phyloP scores from a whole-genome alignment of 1,140 invertebrate species.

The Ctenoplectra terminalis region DNA sequence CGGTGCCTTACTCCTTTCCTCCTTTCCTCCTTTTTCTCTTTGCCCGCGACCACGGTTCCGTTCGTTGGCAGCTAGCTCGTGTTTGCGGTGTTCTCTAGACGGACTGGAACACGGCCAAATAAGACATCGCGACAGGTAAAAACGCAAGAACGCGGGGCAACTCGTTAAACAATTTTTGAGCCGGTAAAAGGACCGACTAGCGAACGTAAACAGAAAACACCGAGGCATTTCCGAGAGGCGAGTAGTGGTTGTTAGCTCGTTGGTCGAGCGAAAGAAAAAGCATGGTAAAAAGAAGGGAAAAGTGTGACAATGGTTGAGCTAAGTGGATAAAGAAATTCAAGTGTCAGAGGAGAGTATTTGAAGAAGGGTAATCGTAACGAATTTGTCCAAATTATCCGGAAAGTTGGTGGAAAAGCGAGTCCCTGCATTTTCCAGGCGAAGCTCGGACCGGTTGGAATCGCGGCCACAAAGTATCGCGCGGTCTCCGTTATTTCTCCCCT shows the following conservation, averaged over 20 bases:
- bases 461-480: not conserved
- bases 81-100: not conserved
- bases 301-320: not conserved
- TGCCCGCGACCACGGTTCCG: no score
- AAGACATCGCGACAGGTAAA: not conserved
- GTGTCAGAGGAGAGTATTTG: slow-evolving; percentile 17
- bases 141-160: no score
- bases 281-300: not conserved
- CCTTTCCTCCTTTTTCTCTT: no score
- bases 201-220: no score
- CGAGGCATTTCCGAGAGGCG: no score
- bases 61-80: not conserved
- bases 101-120: not conserved
- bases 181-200: no score
- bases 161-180: no score
- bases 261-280: no score
- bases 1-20: no score
- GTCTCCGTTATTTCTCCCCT: slow-evolving; percentile 11
- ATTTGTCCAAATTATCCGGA: slow-evolving; percentile 17
- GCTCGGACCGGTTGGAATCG: not conserved
- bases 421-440: no score
- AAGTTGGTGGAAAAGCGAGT: not conserved
- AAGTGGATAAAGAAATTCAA: not conserved
- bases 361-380: slow-evolving; percentile 45
- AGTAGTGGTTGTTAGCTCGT: no score